Evolutionary conservation across 2,888 invertebrate species (phyloP).

Genomic region (Euspilapteryx auroguttella): DNA sequence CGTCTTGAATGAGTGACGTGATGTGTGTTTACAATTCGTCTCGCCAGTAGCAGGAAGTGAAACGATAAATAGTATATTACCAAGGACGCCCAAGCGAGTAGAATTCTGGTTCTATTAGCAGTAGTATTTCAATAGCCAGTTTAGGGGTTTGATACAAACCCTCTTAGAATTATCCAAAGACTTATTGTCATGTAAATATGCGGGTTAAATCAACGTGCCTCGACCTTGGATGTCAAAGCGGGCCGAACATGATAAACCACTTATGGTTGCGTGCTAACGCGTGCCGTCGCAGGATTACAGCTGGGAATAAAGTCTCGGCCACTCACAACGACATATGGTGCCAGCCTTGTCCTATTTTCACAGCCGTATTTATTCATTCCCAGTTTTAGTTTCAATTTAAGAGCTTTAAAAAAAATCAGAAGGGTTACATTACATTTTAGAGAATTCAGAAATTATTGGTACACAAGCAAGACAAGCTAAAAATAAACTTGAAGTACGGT

Average conservation of each 20-base stretch:
- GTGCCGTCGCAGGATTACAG: slow-evolving; percentile 32
- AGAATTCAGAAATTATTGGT: too few relatives aligned
- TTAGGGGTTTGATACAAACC: too few relatives aligned
- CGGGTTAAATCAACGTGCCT: slow-evolving; percentile 12
- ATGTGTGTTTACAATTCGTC: slow-evolving; percentile 40
- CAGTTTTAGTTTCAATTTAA: too few relatives aligned
- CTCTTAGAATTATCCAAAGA: slow-evolving; percentile 20
- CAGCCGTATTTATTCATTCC: too few relatives aligned
- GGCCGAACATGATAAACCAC: slow-evolving; percentile 41
- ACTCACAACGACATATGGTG: slow-evolving; percentile 26
- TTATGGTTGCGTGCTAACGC: slow-evolving; percentile 37
- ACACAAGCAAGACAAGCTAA: too few relatives aligned
- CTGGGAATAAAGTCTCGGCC: slow-evolving; percentile 20
- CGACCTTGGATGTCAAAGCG: slow-evolving; percentile 28
- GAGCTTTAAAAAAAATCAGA: too few relatives aligned
- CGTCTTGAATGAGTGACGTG: slow-evolving; percentile 52
- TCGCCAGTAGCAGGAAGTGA: slow-evolving; percentile 45
- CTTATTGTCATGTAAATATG: slow-evolving; percentile 5
- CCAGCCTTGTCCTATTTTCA: slow-evolving; percentile 5
- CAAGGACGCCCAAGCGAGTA: slow-evolving; percentile 47
- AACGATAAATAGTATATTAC: slow-evolving; percentile 36
- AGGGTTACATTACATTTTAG: too few relatives aligned
- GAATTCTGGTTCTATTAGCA: too few relatives aligned
- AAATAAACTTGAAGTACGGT: too few relatives aligned
- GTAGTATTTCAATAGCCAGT: too few relatives aligned